phyloP scores from a whole-genome alignment of 2,888 invertebrate genomes.

The Protodeltote pygarga region DNA sequence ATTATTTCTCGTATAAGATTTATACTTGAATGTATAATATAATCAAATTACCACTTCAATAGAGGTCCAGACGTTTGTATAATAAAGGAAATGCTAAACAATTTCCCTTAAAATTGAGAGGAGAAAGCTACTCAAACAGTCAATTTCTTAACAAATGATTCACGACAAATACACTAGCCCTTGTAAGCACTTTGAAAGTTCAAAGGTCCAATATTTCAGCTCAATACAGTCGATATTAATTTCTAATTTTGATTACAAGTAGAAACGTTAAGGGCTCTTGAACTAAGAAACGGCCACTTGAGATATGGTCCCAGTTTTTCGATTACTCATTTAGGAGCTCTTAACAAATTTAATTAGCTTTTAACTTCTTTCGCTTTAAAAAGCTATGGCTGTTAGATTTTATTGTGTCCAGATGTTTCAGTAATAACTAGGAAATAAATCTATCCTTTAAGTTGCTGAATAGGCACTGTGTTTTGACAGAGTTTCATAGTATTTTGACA shows the following conservation, averaged over 20 bases:
- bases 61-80: neutral
- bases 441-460: conserved; percentile 14
- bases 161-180: conserved; percentile 40
- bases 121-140: conserved; percentile 22
- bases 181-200: conserved; percentile 43
- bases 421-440: conserved; percentile 21
- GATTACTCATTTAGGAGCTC: conserved; percentile 41
- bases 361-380: conserved; percentile 31
- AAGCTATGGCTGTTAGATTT: conserved; percentile 1
- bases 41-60: too few species aligned
- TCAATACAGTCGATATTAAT: conserved; percentile 52
- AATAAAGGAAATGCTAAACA: conserved; percentile 13
- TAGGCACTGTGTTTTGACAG: neutral
- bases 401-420: conserved; percentile 27
- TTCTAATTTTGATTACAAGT: conserved; percentile 50
- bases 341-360: conserved; percentile 42
- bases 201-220: conserved; percentile 46
- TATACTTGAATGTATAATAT: too few species aligned
- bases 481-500: too few species aligned
- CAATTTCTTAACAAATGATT: conserved; percentile 43
- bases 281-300: conserved; percentile 38
- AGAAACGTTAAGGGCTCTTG: conserved; percentile 37
- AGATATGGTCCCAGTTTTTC: conserved; percentile 45
- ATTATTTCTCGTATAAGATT: too few species aligned
- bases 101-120: conserved; percentile 10